Conservation (phyloP, 2,797 vertebrate species). For the Triplophysa yarkandensis region DNA sequence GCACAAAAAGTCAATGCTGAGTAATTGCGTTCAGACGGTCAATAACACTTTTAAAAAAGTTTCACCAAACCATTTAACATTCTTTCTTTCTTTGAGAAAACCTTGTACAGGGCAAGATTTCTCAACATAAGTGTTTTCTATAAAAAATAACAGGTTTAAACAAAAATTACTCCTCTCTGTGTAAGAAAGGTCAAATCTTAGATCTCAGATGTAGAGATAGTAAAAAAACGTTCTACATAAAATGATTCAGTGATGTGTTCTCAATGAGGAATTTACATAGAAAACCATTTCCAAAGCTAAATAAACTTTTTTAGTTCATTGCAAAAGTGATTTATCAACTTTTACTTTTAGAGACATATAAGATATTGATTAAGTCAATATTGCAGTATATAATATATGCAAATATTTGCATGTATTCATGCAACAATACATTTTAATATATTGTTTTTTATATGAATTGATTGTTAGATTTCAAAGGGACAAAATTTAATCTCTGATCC, state of each 20-base stretch:
- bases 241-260: constrained; percentile 10
- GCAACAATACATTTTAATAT: too few relatives aligned
- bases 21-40: not conserved
- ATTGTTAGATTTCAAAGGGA: too few relatives aligned
- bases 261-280: not conserved
- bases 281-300: constrained; percentile 8
- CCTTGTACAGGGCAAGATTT: not conserved
- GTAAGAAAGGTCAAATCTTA: not conserved
- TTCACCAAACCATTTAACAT: not conserved
- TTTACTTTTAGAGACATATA: too few relatives aligned
- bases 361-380: too few relatives aligned
- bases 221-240: not conserved
- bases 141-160: not conserved
- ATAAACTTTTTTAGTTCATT: not conserved
- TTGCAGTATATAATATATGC: too few relatives aligned
- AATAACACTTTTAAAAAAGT: not conserved
- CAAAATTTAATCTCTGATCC: too few relatives aligned
- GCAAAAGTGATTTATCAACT: not conserved
- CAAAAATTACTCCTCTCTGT: not conserved
- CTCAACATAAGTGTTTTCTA: not conserved
- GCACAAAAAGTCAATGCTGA: not conserved
- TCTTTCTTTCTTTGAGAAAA: not conserved
- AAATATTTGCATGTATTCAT: too few relatives aligned
- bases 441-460: too few relatives aligned
- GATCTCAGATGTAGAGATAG: not conserved